These are phyloP conservation scores for Maconellicoccus hirsutus DNA, from an alignment of 1,140 invertebrate genomes.

Conservation along the genomic window DNA sequence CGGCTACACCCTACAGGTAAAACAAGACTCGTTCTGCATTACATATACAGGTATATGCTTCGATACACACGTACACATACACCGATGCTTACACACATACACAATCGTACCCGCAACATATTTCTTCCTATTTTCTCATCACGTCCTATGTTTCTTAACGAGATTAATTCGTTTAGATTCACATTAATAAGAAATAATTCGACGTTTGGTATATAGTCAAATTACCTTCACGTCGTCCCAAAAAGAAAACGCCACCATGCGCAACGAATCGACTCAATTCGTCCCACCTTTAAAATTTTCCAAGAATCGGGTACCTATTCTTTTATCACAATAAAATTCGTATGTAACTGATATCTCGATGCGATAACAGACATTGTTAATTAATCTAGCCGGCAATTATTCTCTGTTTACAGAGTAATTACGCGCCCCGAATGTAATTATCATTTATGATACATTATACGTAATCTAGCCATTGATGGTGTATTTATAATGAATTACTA, in stretches of 20 bases:
- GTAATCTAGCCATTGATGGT: neutral
- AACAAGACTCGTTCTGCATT: conserved; percentile 16
- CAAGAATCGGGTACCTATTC: too few species aligned
- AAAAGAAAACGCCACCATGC: too few species aligned
- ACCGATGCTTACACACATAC: neutral
- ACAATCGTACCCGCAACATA: neutral
- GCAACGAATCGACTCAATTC: too few species aligned
- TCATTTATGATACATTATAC: neutral
- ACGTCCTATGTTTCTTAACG: neutral
- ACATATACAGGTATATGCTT: neutral
- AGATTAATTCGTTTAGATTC: too few species aligned
- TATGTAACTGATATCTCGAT: too few species aligned
- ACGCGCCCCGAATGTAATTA: neutral
- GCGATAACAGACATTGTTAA: neutral
- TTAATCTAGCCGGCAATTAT: neutral
- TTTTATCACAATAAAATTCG: too few species aligned
- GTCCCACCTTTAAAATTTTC: too few species aligned
- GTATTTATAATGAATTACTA: neutral
- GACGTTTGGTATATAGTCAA: too few species aligned
- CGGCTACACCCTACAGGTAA: conserved; percentile 19
- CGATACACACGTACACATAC: neutral
- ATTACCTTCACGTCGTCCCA: too few species aligned
- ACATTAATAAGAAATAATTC: too few species aligned
- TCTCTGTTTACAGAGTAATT: neutral
- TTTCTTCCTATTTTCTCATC: neutral